Evolutionary conservation across 1,140 invertebrate species (phyloP), one percentile per base, ranked within the genome.

Genomic region (Cydia pomonella): DNA sequence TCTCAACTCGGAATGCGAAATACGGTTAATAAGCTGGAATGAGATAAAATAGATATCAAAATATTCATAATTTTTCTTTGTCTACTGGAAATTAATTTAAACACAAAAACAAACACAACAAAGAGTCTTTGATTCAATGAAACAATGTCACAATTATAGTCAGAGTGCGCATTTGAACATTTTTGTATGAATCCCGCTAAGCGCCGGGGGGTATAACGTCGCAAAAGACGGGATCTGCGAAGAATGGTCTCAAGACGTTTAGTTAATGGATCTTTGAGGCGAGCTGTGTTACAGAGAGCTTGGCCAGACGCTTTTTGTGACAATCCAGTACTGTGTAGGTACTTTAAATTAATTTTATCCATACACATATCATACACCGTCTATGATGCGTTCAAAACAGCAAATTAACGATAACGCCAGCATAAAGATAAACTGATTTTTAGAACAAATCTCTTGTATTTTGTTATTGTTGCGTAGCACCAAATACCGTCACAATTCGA

Each of bases 231-330:
- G 63, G 16, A 27, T 33, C 64, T 69, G 64, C 29, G 29, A 69
- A 18, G 64, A 69, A 69, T 69, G 64, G 29, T n/a, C n/a, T 41
- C 64, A 33, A 69, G 64, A 69, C 23, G 27, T 59, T 21, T n/a
- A 59, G 13, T 69, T 69, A 69, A 69, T 69, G 64, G 64, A 69
- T 18, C 29, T 33, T n/a, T 69, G 53, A n/a, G 18, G 9, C 53
- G 47, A 18, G 21, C 53, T n/a, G 53, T n/a, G 53, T 59, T 59
- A 9, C 53, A 59, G n/a, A 59, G 53, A 59, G 9, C 53, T 59
- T 59, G 9, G 53, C 53, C 53, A 59, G 53, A 59, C 12, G 21
- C 53, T 59, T 59, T 23, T 23, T 59, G 53, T 59, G 21, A 23
- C 53, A 23, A 23, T 59, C 21, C 6, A n/a, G 47, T n/a, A 50